Evolutionary conservation across 2,888 invertebrate genomes (phyloP).

Genomic region (Troides helena): DNA sequence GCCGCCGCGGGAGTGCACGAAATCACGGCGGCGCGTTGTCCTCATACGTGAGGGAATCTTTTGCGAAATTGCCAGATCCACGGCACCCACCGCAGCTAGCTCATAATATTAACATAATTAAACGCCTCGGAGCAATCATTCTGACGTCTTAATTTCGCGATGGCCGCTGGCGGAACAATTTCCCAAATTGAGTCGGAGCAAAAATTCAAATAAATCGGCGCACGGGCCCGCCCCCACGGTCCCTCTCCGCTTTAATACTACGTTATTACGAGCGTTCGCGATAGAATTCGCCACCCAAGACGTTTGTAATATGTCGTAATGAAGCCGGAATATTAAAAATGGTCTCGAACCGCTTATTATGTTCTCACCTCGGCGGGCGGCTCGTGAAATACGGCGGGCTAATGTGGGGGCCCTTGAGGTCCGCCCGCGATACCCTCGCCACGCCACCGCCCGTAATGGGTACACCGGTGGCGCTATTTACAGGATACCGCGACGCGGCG

Average conservation of each 20-base stretch:
- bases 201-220: slow-evolving; percentile 80
- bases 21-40: slow-evolving; percentile 63
- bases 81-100: slow-evolving; percentile 72
- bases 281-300: slow-evolving; percentile 81
- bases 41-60: slow-evolving; percentile 69
- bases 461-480: slow-evolving; percentile 64
- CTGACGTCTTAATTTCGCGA: slow-evolving; percentile 80
- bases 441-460: slow-evolving; percentile 51
- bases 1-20: slow-evolving; percentile 38
- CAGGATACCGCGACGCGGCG: slow-evolving; percentile 30
- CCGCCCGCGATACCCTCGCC: slow-evolving; percentile 37
- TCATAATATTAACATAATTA: slow-evolving; percentile 79
- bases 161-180: slow-evolving; percentile 76
- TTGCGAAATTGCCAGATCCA: slow-evolving; percentile 57
- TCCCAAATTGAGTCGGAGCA: slow-evolving; percentile 79
- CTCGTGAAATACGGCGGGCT: slow-evolving; percentile 75
- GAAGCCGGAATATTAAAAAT: slow-evolving; percentile 80
- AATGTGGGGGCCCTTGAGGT: slow-evolving; percentile 60
- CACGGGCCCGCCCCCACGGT: slow-evolving; percentile 57
- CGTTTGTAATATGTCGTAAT: slow-evolving; percentile 79
- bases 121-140: slow-evolving; percentile 75
- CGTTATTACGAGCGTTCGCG: slow-evolving; percentile 76
- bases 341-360: slow-evolving; percentile 77
- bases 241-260: slow-evolving; percentile 68
- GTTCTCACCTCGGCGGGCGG: slow-evolving; percentile 77